Evolutionary conservation across 1,140 invertebrate species (phyloP).

Genomic region (Centruroides vittatus): DNA sequence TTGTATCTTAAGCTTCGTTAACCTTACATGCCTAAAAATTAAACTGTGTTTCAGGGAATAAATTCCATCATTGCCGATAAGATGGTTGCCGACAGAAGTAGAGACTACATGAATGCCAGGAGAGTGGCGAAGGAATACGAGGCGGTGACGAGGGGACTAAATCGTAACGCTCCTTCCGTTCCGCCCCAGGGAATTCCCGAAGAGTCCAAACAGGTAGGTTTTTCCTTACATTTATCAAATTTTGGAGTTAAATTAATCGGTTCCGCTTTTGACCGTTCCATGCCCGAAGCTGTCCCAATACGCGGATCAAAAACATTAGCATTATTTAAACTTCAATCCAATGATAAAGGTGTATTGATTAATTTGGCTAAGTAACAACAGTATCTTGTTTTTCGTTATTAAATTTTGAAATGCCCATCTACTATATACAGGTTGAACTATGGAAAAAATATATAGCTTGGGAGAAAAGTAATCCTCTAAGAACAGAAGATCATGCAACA

Average conservation of each 20-base stretch:
- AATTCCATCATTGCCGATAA: slow-evolving; percentile 94
- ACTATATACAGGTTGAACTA: slow-evolving; percentile 61
- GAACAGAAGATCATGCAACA: slow-evolving; percentile 85
- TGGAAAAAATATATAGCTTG: slow-evolving; percentile 99
- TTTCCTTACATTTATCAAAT: slow-evolving; percentile 3
- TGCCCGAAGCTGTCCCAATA: neutral
- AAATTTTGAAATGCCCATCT: too few relatives aligned
- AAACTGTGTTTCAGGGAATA: slow-evolving; percentile 50
- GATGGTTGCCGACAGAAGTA: slow-evolving; percentile 73
- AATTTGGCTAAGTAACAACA: too few relatives aligned
- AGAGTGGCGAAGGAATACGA: slow-evolving; percentile 95
- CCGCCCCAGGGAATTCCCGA: slow-evolving; percentile 78
- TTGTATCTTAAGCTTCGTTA: neutral
- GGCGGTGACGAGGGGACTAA: slow-evolving; percentile 82
- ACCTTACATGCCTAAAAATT: too few relatives aligned
- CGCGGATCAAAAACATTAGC: too few relatives aligned
- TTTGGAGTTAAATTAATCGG: neutral
- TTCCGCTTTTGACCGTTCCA: neutral
- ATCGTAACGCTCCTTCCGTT: slow-evolving; percentile 82
- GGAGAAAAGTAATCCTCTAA: slow-evolving; percentile 91
- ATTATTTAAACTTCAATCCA: too few relatives aligned
- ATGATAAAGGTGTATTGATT: too few relatives aligned
- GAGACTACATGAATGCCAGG: slow-evolving; percentile 95
- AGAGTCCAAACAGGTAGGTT: slow-evolving; percentile 74
- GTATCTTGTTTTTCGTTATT: too few relatives aligned